These are phyloP conservation scores for Puma concolor DNA, from an alignment of 2,113 vertebrate species.

Conservation along the genomic window DNA sequence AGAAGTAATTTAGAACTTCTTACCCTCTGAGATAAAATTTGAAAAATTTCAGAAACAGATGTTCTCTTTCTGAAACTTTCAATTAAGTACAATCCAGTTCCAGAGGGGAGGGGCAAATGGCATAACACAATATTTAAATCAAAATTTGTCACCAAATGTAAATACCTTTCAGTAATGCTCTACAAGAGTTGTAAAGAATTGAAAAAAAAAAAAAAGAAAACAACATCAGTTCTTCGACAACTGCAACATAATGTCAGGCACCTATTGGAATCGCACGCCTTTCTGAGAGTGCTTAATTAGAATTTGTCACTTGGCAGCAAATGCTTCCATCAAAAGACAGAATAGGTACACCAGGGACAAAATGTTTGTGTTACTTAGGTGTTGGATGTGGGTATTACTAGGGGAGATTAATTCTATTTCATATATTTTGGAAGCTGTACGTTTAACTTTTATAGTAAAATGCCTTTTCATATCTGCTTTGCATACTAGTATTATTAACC, in stretches of 20 bases:
- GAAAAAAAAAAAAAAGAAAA: background rate
- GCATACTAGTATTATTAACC: background rate
- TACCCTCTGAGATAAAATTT: conserved; percentile 44
- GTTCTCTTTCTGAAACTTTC: conserved; percentile 60
- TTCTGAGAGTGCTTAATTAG: background rate
- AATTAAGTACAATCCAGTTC: conserved; percentile 64
- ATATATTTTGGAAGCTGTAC: background rate
- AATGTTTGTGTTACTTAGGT: background rate
- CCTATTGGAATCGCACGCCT: background rate
- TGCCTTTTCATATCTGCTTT: background rate
- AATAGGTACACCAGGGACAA: background rate
- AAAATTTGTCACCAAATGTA: background rate
- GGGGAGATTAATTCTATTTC: background rate
- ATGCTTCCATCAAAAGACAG: background rate
- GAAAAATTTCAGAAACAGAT: conserved; percentile 62
- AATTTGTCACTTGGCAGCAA: background rate
- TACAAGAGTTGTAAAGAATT: background rate
- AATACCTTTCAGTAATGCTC: background rate
- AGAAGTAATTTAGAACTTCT: conserved; percentile 82
- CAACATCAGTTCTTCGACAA: conserved; percentile 5
- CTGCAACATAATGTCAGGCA: background rate
- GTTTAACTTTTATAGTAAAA: background rate
- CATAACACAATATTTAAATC: conserved; percentile 44
- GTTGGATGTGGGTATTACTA: background rate
- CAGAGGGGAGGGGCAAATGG: background rate